phyloP scores from a whole-genome alignment of 1,140 invertebrate species.

The Drosophila chauvacae region DNA sequence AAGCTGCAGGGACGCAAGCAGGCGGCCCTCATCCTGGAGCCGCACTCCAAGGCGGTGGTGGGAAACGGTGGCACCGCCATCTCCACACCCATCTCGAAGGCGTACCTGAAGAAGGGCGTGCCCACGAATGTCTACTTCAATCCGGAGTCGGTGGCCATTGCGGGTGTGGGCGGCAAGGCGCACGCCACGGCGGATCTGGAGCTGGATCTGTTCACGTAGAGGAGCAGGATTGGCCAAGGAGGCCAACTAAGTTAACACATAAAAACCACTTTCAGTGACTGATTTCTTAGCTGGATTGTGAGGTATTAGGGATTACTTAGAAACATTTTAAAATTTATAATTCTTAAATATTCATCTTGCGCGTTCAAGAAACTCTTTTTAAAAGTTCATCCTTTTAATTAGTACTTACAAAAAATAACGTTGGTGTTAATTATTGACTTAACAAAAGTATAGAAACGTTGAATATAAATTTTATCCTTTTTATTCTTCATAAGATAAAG shows the following conservation, averaged over 20 bases:
- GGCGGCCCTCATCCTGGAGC: slow-evolving; percentile 87
- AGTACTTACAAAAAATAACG: background rate
- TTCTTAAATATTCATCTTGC: background rate
- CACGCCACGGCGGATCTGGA: slow-evolving; percentile 88
- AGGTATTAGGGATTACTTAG: background rate
- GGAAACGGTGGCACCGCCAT: slow-evolving; percentile 88
- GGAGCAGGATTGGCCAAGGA: background rate
- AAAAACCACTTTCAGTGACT: background rate
- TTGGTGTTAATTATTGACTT: too few species aligned
- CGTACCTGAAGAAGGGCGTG: slow-evolving; percentile 85
- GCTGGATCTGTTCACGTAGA: slow-evolving; percentile 84
- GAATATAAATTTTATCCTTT: background rate
- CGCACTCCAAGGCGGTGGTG: slow-evolving; percentile 87
- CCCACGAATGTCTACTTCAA: slow-evolving; percentile 87
- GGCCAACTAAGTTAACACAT: slow-evolving; percentile 20
- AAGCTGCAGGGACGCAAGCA: slow-evolving; percentile 57
- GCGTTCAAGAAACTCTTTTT: background rate
- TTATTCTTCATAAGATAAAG: background rate
- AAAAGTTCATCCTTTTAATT: background rate
- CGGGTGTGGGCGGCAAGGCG: slow-evolving; percentile 89
- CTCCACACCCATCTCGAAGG: slow-evolving; percentile 88
- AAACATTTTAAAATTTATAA: background rate
- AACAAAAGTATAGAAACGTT: too few species aligned
- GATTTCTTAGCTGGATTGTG: slow-evolving; percentile 5
- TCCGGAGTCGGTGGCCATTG: slow-evolving; percentile 89